Base-by-base conservation (phyloP, 1,140 invertebrate genomes). In the Listronotus bonariensis region DNA sequence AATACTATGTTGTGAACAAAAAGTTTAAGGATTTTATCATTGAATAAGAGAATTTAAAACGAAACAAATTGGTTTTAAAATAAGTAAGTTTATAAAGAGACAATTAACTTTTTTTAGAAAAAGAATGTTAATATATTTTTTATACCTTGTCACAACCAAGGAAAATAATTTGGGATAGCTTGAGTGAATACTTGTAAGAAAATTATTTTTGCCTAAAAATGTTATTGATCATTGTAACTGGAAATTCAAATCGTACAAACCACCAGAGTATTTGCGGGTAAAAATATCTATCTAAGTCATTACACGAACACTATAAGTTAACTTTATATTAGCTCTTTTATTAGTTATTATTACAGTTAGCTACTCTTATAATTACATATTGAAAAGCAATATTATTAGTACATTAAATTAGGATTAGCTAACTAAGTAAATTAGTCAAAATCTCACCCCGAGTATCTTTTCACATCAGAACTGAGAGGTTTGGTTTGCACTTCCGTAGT, bases 401-500 rank as follows among this genome's bases (percentile, higher is more conserved):
- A 41, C n/a, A n/a, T n/a, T n/a, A n/a, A 31, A 26, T 56, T 56
- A 12, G 48, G 7, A 18, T 42, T 42, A 54, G 42, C 6, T 6
- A 26, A 43, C 4, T 40, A 65, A 63, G 36, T 38, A 34, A 57
- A 53, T 53, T 66, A 32, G 32, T 52, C 12, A 60, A 53, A 49
- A 53, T 52, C 64, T 66, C 64, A 66, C 64, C 64, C 40, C 32
- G 45, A 26, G 56, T 66, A 40, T 66, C 64, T 45, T 66, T 66
- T n/a, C 10, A 45, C 20, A 54, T 66, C 56, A 6, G 64, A 66
- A 54, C 49, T 54, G 43, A 66, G 42, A 17, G 64, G 64, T 53
- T 34, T 59, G 5, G 64, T 66, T n/a, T 10, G 64, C 56, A 48
- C 76, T 73, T 59, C 87, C 88, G 72, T 89, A 88, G 79, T 88